Evolutionary conservation across 1,140 invertebrate genomes (phyloP).

Genomic region (Protaetia brevitarsis): DNA sequence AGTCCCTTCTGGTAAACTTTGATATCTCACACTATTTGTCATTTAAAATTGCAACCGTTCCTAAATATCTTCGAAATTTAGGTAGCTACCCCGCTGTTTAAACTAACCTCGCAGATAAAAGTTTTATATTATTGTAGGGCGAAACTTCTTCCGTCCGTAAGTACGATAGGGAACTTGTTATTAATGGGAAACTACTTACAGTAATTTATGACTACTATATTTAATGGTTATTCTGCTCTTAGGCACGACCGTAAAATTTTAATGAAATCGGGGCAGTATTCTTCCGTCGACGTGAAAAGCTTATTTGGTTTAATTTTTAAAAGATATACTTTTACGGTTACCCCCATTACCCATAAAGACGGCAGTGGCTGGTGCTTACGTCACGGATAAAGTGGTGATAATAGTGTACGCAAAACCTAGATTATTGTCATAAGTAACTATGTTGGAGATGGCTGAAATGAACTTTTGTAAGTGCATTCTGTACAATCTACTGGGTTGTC

Average conservation of each 20-base stretch:
- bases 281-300: not conserved
- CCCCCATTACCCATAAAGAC: no score
- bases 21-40: not conserved
- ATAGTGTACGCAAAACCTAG: no score
- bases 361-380: no score
- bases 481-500: no score
- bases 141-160: not conserved
- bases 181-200: not conserved
- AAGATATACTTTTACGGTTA: not conserved
- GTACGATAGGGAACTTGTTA: not conserved
- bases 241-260: not conserved
- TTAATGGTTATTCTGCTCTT: slow-evolving; percentile 3
- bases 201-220: slow-evolving; percentile 5
- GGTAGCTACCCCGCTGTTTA: not conserved
- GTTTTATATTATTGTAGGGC: not conserved
- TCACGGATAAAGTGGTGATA: no score
- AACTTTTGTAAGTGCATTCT: no score
- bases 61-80: slow-evolving; percentile 5
- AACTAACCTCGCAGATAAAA: not conserved
- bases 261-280: not conserved
- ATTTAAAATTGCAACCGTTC: not conserved
- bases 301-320: not conserved
- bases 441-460: no score
- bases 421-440: no score
- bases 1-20: not conserved